Percentiles rank a stretch among this genome's conserved stretches.
These are phyloP conservation scores for Tangara arthus DNA, from an alignment of 2,797 vertebrate genomes.

Conservation along the genomic window DNA sequence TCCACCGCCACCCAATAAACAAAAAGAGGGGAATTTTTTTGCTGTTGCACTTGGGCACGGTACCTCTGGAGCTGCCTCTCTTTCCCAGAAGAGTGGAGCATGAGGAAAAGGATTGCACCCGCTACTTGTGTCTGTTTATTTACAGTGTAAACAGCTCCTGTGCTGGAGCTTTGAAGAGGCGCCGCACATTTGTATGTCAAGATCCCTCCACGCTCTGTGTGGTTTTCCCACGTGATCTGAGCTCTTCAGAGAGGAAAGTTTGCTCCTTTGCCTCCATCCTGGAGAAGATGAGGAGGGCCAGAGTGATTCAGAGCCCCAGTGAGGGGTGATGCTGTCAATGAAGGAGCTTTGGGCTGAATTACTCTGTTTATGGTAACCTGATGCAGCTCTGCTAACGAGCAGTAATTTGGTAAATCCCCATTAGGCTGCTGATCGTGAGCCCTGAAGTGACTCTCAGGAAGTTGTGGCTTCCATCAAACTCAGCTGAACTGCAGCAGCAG, in stretches of 20 bases:
- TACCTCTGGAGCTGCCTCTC: not conserved
- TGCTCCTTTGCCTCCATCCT: not conserved
- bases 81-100: not conserved
- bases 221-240: conserved; percentile 59
- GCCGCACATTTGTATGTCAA: conserved; percentile 28
- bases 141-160: conserved; percentile 68
- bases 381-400: not conserved
- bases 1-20: rapidly evolving
- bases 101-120: conserved; percentile 16
- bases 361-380: not conserved
- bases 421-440: not conserved
- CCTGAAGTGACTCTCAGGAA: not conserved
- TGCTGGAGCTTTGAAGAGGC: conserved; percentile 66
- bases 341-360: conserved; percentile 29
- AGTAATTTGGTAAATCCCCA: conserved; percentile 2
- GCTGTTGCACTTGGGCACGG: rapidly evolving
- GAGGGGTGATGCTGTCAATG: not conserved
- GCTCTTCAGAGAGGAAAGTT: not conserved
- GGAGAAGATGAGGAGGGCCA: not conserved
- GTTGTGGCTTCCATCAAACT: not conserved
- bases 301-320: not conserved
- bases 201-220: conserved; percentile 44
- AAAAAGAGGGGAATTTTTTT: not conserved
- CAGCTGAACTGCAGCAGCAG: not conserved
- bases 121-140: conserved; percentile 69